A percentile compares a stretch with the other conserved stretches of the same genome.
Conservation (phyloP, 2,888 invertebrate species). For the Autographa gamma region DNA sequence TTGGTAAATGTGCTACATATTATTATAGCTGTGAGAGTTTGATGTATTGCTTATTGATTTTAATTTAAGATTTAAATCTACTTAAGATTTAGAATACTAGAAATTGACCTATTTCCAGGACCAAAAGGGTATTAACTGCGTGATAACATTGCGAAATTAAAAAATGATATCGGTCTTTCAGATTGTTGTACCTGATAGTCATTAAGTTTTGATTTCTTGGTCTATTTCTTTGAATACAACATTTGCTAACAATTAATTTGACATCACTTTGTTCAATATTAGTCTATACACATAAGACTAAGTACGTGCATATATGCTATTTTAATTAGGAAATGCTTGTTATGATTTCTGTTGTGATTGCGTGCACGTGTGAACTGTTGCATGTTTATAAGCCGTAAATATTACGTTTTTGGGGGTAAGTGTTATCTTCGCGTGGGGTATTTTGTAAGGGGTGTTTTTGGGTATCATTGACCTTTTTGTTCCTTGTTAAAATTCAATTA, state of each 20-base stretch:
- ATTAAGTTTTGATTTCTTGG: no score
- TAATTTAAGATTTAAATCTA: neutral
- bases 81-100: neutral
- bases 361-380: constrained; percentile 66
- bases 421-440: constrained; percentile 64
- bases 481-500: constrained; percentile 58
- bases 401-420: constrained; percentile 69
- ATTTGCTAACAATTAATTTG: neutral
- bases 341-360: constrained; percentile 62
- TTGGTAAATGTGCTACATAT: constrained; percentile 16
- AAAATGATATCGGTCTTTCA: no score
- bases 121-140: no score
- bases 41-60: neutral
- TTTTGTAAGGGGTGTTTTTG: constrained; percentile 69
- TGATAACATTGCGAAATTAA: neutral
- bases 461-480: constrained; percentile 70
- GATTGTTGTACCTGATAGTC: no score
- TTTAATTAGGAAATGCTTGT: constrained; percentile 54
- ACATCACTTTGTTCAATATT: neutral
- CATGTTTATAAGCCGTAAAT: constrained; percentile 79
- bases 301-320: constrained; percentile 29
- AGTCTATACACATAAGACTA: neutral
- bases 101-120: no score
- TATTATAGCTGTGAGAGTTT: constrained; percentile 16
- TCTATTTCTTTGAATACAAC: no score